Evolutionary conservation across 2,888 invertebrate species (phyloP).

Genomic region (Rhyacophila evoluta): DNA sequence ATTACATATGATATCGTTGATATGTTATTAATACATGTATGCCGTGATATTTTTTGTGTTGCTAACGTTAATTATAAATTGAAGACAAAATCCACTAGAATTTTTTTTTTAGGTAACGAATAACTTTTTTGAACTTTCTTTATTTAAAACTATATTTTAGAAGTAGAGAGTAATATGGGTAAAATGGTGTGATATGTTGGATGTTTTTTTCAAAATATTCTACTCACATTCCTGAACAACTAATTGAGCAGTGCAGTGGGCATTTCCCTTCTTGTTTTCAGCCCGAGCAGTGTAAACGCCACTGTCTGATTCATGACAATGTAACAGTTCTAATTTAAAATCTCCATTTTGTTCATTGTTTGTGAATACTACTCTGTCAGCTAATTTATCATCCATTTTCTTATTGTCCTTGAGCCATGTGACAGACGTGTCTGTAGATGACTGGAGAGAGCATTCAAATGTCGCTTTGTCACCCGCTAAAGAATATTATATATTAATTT

Average conservation of each 20-base stretch:
- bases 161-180: too few species aligned
- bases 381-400: constrained; percentile 79
- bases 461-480: constrained; percentile 86
- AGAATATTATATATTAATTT: constrained; percentile 30
- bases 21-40: too few species aligned
- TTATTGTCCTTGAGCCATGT: constrained; percentile 92
- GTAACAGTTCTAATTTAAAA: constrained; percentile 80
- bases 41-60: too few species aligned
- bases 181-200: too few species aligned
- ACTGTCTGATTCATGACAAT: constrained; percentile 83
- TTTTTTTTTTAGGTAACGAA: too few species aligned
- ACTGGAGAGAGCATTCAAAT: constrained; percentile 82
- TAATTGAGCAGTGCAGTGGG: constrained; percentile 88
- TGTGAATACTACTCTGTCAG: constrained; percentile 78
- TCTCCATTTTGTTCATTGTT: constrained; percentile 71
- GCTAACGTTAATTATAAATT: too few species aligned
- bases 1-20: too few species aligned
- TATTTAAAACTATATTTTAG: too few species aligned
- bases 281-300: constrained; percentile 93
- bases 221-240: constrained; percentile 86
- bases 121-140: too few species aligned
- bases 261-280: constrained; percentile 81
- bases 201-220: too few species aligned
- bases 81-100: too few species aligned
- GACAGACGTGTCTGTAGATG: constrained; percentile 74